These are phyloP conservation scores for Oreochromis aureus DNA, from an alignment of 2,113 vertebrate genomes.

Conservation along the genomic window DNA sequence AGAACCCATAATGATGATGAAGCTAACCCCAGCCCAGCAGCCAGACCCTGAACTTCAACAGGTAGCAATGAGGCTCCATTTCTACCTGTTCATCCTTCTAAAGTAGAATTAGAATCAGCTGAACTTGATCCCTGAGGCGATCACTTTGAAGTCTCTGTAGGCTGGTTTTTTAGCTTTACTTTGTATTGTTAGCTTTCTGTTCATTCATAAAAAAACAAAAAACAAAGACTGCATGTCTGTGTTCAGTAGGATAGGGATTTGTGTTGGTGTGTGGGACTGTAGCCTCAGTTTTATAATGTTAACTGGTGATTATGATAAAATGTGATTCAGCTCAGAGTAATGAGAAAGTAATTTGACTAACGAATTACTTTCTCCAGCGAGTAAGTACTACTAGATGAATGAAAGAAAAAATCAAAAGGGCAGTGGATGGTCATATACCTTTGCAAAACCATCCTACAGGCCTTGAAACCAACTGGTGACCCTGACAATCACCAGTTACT, in stretches of 20 bases:
- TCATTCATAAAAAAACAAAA: background rate
- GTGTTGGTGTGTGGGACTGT: background rate
- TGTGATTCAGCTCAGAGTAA: background rate
- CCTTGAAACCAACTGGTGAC: background rate
- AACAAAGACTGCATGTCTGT: background rate
- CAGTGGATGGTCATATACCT: background rate
- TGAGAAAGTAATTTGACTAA: background rate
- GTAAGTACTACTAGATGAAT: background rate
- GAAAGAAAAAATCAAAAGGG: background rate
- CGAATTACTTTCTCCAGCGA: background rate
- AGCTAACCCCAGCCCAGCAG: background rate
- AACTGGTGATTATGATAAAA: background rate
- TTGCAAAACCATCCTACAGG: background rate
- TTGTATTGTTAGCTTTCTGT: background rate
- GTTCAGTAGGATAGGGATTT: background rate
- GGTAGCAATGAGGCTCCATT: background rate
- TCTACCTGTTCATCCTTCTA: background rate
- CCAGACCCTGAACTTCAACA: background rate
- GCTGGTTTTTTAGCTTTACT: background rate
- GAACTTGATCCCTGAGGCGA: background rate
- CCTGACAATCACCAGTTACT: background rate
- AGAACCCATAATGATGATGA: background rate
- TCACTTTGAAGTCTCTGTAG: background rate
- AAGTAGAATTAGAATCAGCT: background rate
- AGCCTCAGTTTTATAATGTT: background rate